Conservation (phyloP, 2,888 invertebrate species). For the Exephanes ischioxanthus region DNA sequence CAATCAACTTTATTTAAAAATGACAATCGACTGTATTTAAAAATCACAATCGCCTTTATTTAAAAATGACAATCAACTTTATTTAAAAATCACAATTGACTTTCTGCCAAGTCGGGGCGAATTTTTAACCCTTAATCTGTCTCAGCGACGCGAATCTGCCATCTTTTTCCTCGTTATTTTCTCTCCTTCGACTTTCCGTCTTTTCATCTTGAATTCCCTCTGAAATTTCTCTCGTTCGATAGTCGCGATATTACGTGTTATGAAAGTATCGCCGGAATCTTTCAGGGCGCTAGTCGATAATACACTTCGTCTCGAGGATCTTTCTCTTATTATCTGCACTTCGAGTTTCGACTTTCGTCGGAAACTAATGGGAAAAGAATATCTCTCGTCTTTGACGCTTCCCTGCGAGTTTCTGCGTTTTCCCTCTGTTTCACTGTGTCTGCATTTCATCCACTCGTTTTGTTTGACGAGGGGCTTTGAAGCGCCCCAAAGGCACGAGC, state of each 20-base stretch:
- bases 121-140: neutral
- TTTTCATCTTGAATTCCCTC: neutral
- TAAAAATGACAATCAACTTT: too few relatives aligned
- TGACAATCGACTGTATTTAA: too few relatives aligned
- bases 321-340: constrained; percentile 56
- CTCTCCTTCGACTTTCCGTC: neutral
- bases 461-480: constrained; percentile 54
- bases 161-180: neutral
- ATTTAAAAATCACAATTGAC: too few relatives aligned
- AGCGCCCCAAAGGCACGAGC: constrained; percentile 43
- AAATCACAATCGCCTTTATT: too few relatives aligned
- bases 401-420: neutral
- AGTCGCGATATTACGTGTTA: neutral
- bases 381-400: constrained; percentile 50
- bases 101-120: too few relatives aligned
- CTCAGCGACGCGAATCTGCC: neutral
- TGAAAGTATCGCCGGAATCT: neutral
- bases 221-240: neutral
- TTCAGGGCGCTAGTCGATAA: neutral
- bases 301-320: constrained; percentile 1
- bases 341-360: constrained; percentile 36
- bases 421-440: neutral
- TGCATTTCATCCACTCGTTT: constrained; percentile 52
- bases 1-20: too few relatives aligned
- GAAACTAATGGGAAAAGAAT: constrained; percentile 33